These are phyloP conservation scores for Choreutis nemorana DNA, from an alignment of 2,888 invertebrate genomes.

Conservation along the genomic window DNA sequence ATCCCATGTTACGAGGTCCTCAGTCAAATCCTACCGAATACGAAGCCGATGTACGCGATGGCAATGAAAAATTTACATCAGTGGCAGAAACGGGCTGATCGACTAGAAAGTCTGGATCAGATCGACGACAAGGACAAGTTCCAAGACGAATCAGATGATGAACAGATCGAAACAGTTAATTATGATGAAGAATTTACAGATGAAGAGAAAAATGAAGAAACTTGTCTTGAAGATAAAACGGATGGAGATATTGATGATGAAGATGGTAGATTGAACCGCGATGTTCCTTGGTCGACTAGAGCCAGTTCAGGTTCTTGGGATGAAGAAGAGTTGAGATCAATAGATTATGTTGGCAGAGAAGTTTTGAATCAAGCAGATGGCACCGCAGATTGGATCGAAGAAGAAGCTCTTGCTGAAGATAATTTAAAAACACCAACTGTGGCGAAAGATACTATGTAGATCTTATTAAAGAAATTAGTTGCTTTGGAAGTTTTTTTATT, in stretches of 20 bases:
- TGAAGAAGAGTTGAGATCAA: too few relatives aligned
- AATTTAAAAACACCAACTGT: too few relatives aligned
- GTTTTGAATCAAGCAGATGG: too few relatives aligned
- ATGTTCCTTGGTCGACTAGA: too few relatives aligned
- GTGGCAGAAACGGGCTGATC: conserved; percentile 26
- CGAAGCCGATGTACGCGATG: conserved; percentile 74
- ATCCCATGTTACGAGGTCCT: conserved; percentile 81
- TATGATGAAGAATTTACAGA: conserved; percentile 1
- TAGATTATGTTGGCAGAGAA: too few relatives aligned
- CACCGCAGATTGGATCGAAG: too few relatives aligned
- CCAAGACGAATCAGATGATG: conserved; percentile 5
- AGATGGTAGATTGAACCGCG: too few relatives aligned
- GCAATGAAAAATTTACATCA: conserved; percentile 60
- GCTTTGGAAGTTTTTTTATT: too few relatives aligned
- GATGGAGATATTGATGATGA: conserved; percentile 1
- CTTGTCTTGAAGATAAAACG: conserved; percentile 8
- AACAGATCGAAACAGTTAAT: not conserved
- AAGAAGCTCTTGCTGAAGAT: too few relatives aligned
- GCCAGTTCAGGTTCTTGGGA: too few relatives aligned
- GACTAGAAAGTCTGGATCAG: not conserved
- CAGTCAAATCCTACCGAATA: conserved; percentile 72
- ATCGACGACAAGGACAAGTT: conserved; percentile 4
- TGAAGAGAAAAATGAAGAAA: conserved; percentile 8
- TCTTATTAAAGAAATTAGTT: too few relatives aligned
- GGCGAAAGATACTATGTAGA: too few relatives aligned